Base-by-base conservation (phyloP, 2,113 vertebrate genomes). In the Cheilinus undulatus region DNA sequence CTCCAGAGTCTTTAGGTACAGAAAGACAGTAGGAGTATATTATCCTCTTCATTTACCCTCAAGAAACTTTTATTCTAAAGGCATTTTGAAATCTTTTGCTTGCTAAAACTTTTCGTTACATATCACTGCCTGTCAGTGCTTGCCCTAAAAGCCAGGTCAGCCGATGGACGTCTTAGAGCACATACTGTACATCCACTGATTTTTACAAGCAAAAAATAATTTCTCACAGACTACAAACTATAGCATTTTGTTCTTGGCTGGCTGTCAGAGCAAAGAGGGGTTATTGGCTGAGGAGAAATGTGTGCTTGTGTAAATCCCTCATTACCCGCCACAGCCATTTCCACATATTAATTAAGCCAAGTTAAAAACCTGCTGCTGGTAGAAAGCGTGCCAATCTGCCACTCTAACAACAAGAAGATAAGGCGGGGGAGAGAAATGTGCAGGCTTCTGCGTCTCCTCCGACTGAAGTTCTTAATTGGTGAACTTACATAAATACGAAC, bases 301-400 rank as follows among this genome's bases (percentile, higher is more conserved):
- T 75, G 76, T 76, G 84, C 76, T 83, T 63, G 77, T 61, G 70
- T 72, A 87, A 87, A 88, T 87, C 79, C 79, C 76, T 85, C 81
- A 51, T 85, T 75, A 69, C 74, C 59, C 48, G 11, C 73, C 82
- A 82, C 79, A 53, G 69, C 70, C 77, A 70, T 83, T 86, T 85
- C 51, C 83, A 87, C 80, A 78, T 91, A 88, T 92, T 93, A 91
- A 93, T 91, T 89, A 91, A 88, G 73, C 66, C 73, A 76, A 88
- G 49, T 86, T 84, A 77, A 83, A 83, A 90, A 91, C 88, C 77
- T 86, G 75, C 89, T 89, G 76, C 76, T 76, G 64, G 72, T 82
- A 62, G 83, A 89, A 86, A 89, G 86, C 60, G 86, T 87, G 83
- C 80, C 88, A 91, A 75, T 88, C 74, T 90, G 88, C 63, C 75